These are phyloP conservation scores for Heliconius sara DNA, from an alignment of 2,888 invertebrate species.

Conservation along the genomic window DNA sequence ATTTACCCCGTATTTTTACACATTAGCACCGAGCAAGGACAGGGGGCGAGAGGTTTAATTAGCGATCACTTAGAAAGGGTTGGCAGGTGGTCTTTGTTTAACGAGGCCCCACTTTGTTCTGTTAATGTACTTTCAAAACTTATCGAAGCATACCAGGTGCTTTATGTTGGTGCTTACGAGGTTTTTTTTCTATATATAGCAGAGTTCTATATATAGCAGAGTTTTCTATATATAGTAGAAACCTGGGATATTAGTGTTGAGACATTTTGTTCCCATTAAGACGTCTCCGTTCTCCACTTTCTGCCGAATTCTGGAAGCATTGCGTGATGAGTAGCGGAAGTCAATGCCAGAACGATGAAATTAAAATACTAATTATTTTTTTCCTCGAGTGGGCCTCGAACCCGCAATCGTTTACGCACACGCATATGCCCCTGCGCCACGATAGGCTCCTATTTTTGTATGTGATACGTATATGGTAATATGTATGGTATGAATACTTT, in stretches of 20 bases:
- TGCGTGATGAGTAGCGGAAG: neutral
- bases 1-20: slow-evolving; percentile 66
- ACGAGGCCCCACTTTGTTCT: slow-evolving; percentile 52
- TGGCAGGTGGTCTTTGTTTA: slow-evolving; percentile 82
- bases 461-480: too few relatives aligned
- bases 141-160: slow-evolving; percentile 2
- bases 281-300: neutral
- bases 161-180: neutral
- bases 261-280: neutral
- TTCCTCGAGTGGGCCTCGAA: too few relatives aligned
- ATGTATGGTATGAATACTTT: too few relatives aligned
- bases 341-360: too few relatives aligned
- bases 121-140: slow-evolving; percentile 47
- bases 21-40: slow-evolving; percentile 49
- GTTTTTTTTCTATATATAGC: neutral
- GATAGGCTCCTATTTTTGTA: too few relatives aligned
- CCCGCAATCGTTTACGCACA: too few relatives aligned
- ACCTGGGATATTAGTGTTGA: neutral
- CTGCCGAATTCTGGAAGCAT: neutral
- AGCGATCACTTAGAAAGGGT: slow-evolving; percentile 75
- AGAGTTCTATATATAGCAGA: neutral
- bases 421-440: too few relatives aligned
- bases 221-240: too few relatives aligned
- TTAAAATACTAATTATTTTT: too few relatives aligned
- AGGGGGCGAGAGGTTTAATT: slow-evolving; percentile 62